phyloP scores from a whole-genome alignment of 2,888 invertebrate genomes.

The Rhabditoides inermis region DNA sequence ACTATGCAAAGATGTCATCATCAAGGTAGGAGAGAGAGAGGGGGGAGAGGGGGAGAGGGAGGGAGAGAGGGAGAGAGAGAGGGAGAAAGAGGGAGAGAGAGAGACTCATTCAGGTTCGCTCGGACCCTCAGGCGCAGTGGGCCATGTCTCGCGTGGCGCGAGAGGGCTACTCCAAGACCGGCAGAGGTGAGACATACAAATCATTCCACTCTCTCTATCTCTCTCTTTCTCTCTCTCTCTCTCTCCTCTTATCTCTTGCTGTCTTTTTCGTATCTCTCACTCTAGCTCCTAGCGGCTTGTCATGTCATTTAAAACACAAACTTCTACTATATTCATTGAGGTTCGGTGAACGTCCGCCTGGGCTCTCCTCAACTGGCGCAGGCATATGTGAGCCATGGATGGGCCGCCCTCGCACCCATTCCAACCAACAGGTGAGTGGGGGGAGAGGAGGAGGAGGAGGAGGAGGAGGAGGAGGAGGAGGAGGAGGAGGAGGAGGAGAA shows the following conservation, averaged over 20 bases:
- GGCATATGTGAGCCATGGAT: constrained; percentile 58
- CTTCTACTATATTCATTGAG: too few species aligned
- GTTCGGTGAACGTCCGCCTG: constrained; percentile 83
- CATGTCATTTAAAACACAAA: too few species aligned
- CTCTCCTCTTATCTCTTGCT: too few species aligned
- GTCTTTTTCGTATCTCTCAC: too few species aligned
- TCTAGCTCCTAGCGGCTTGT: too few species aligned
- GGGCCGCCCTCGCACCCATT: constrained; percentile 67
- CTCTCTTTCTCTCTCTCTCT: too few species aligned
- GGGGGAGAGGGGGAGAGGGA: background rate
- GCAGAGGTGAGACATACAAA: constrained; percentile 58
- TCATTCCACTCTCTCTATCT: too few species aligned
- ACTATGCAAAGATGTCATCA: constrained; percentile 66
- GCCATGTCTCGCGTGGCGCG: constrained; percentile 72
- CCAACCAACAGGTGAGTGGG: too few species aligned
- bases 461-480: too few species aligned
- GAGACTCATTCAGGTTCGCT: constrained; percentile 48
- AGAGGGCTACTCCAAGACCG: constrained; percentile 73
- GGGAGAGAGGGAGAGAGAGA: background rate
- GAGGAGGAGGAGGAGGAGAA: too few species aligned
- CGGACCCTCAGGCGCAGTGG: constrained; percentile 58
- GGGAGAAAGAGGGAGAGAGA: background rate
- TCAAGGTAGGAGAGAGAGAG: constrained; percentile 43
- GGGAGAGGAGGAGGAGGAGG: too few species aligned
- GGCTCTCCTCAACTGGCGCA: constrained; percentile 68